A percentile compares a stretch with the other conserved stretches of the same genome.
Conservation (phyloP, 2,888 invertebrate species). For the Epirrita christyi region DNA sequence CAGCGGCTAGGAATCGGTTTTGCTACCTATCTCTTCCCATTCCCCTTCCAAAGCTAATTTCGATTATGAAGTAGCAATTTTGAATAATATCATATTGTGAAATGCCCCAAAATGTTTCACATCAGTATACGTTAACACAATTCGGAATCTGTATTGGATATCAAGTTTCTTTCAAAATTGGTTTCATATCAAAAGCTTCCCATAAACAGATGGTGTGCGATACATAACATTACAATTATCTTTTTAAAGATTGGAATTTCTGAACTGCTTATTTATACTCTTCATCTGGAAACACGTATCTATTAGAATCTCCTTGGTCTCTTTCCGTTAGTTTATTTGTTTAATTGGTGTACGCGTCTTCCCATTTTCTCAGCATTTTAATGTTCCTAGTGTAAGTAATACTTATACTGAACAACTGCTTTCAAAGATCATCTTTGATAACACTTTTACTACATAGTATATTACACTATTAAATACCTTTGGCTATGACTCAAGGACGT, state of each 20-base stretch:
- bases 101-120: slow-evolving; percentile 2
- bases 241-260: slow-evolving; percentile 29
- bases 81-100: background rate
- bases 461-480: background rate
- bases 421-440: too few relatives aligned
- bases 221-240: slow-evolving; percentile 48
- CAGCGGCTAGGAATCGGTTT: too few relatives aligned
- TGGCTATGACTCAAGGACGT: background rate
- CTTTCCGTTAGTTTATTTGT: background rate
- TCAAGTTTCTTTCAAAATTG: slow-evolving; percentile 13
- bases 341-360: background rate
- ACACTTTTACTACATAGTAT: background rate
- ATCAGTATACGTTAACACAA: slow-evolving; percentile 11
- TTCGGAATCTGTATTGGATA: slow-evolving; percentile 4
- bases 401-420: too few relatives aligned
- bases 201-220: slow-evolving; percentile 38
- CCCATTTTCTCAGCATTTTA: too few relatives aligned
- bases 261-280: too few relatives aligned
- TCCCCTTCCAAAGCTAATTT: background rate
- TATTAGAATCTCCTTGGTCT: background rate
- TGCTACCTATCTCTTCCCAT: too few relatives aligned
- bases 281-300: background rate
- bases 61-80: background rate
- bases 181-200: slow-evolving; percentile 9
- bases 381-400: too few relatives aligned